Conservation (phyloP, 2,113 vertebrate genomes). For the Barnardius zonarius region DNA sequence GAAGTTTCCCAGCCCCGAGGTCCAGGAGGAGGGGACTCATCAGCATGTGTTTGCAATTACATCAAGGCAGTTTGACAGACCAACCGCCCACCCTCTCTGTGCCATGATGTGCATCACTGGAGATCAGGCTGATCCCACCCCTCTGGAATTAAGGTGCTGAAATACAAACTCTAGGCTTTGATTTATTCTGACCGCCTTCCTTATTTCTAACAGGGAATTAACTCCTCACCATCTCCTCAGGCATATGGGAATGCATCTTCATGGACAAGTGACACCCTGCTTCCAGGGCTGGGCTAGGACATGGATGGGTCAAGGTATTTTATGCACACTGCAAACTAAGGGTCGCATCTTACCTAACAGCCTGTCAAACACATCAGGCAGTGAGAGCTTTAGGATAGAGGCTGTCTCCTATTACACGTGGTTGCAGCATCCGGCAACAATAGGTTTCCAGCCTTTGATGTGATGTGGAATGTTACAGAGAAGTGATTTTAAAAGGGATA, state of each 20-base stretch:
- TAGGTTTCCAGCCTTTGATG: accelerated
- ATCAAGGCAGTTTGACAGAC: constrained; percentile 66
- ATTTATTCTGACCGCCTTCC: not conserved
- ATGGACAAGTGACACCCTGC: not conserved
- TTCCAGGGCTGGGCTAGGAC: not conserved
- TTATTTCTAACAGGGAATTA: not conserved
- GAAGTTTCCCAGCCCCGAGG: constrained; percentile 59
- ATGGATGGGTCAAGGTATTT: not conserved
- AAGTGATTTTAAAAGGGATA: not conserved
- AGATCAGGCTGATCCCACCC: constrained; percentile 17
- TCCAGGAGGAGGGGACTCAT: constrained; percentile 69
- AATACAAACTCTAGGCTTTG: not conserved
- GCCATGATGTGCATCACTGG: not conserved
- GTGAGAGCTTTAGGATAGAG: not conserved
- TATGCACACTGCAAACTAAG: not conserved
- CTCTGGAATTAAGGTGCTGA: not conserved
- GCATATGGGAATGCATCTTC: not conserved
- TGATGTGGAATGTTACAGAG: not conserved
- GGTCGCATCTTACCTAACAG: not conserved
- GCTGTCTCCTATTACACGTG: not conserved
- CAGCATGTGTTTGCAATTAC: constrained; percentile 76
- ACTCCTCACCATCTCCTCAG: not conserved
- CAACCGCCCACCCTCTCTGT: constrained; percentile 50
- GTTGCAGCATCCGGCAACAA: not conserved
- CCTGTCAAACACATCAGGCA: not conserved